Base-by-base conservation (phyloP, 2,113 vertebrate species). In the Craseonycteris thonglongyai region DNA sequence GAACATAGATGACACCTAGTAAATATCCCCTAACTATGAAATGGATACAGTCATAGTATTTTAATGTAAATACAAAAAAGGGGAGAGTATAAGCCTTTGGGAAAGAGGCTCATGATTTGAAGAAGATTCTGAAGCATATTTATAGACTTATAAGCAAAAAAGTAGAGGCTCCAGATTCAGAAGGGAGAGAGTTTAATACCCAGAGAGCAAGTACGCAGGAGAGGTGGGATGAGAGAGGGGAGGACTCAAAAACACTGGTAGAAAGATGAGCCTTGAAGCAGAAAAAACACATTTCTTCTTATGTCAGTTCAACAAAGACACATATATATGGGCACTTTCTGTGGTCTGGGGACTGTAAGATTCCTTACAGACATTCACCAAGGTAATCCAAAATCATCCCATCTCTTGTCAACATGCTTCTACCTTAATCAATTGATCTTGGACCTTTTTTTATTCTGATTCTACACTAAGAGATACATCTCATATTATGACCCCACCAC, bases 251-350 rank as follows among this genome's bases (percentile, higher is more conserved):
- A 6, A 28, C 38, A 19, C 6, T 11, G 2, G 14, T 33, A 56
- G 12, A 92, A 42, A 3, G 12, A 35, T n/a, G 22, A 91, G 21
- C 10, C 42, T 47, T 72, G 18, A 75, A 76, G 24, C 13, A 58
- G 19, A 89, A 85, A 71, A 6, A 75, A 58, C 13, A 35, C 1
- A 69, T 38, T 49, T 71, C 13, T 75, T 66, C 33, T 49, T 33
- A 76, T 47, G 24, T 78, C 19, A 56, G 24, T 63, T 59, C 4
- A 59, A 81, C 51, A 89, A 26, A 21, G 63, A 85, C 58, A 68
- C 22, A n/a, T 22, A 0, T 22, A 0, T 12, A 56, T 9, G 33
- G 35, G 22, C 5, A 0, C 42, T 16, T 33, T 54, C 35, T n/a
- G 1, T 51, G 3, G 12, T 35, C 35, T 42, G 14, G 30, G 45